A percentile compares a stretch with the other conserved stretches of the same genome.
Evolutionary conservation across 1,140 invertebrate genomes (phyloP).

Genomic region (Drosophila ambigua): DNA sequence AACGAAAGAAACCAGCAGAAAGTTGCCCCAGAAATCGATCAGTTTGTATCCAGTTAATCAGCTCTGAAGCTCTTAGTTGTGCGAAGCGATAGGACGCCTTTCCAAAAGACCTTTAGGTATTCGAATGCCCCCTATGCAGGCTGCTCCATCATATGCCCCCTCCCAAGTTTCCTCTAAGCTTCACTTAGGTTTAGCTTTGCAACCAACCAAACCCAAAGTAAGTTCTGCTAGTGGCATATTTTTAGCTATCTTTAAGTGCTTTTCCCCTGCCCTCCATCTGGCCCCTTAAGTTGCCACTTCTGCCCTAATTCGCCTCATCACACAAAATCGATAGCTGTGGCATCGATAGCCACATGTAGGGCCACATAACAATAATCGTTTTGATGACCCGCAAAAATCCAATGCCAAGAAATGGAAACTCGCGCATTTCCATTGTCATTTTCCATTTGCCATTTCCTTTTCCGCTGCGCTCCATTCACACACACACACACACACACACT

Average conservation of each 20-base stretch:
- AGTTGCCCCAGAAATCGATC: background rate
- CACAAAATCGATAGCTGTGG: slow-evolving; percentile 22
- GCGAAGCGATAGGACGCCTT: too few relatives aligned
- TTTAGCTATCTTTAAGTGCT: background rate
- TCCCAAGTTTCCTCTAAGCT: too few relatives aligned
- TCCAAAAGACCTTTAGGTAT: too few relatives aligned
- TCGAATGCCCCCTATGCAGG: too few relatives aligned
- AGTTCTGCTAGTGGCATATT: too few relatives aligned
- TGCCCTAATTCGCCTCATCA: slow-evolving; percentile 24
- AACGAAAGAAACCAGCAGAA: background rate
- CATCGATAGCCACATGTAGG: background rate
- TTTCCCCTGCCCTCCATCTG: too few relatives aligned
- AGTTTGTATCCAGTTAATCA: background rate
- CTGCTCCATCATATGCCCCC: too few relatives aligned
- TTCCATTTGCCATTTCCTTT: background rate
- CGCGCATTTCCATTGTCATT: slow-evolving; percentile 43
- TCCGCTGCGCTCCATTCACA: slow-evolving; percentile 1
- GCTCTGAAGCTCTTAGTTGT: too few relatives aligned
- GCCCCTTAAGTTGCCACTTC: background rate
- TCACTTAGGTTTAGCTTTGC: too few relatives aligned
- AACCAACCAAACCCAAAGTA: background rate
- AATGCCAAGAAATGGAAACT: slow-evolving; percentile 39
- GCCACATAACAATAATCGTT: slow-evolving; percentile 34
- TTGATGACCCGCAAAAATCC: slow-evolving; percentile 39
- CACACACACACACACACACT: slow-evolving; percentile 1